Base-by-base conservation (phyloP, 1,140 invertebrate genomes). In the Dinoponera quadriceps region DNA sequence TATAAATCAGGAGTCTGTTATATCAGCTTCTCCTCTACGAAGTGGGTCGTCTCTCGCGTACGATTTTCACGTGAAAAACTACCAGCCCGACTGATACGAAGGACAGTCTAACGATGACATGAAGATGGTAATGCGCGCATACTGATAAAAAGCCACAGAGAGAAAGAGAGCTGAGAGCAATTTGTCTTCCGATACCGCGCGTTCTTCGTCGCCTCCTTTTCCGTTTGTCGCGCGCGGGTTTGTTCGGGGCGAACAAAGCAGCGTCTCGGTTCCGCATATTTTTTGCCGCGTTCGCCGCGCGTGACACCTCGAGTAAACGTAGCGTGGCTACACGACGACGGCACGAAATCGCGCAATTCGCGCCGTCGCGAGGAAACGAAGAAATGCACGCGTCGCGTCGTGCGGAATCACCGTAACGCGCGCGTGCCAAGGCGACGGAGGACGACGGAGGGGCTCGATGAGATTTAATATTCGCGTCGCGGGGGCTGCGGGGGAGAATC, bases 401-500 rank as follows among this genome's bases (percentile, higher is more conserved):
- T 18, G 77, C 18, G 13, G 3, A 57, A 48, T 65, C 48, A 27
- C 49, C 59, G 62, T 22, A 22, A 20, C 44, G 2, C 4, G n/a
- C n/a, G 14, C 13, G 38, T 54, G 51, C 25, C 44, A 13, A 59
- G 49, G 27, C 48, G 22, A 0, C 14, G 33, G 16, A 63, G 44
- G 22, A 9, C 7, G 14, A 18, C 9, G 11, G 13, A 16, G 55
- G 14, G 14, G n/a, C n/a, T 66, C 33, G 51, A 59, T 54, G 27
- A 82, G 48, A 62, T 83, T 85, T 78, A 83, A 83, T 85, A 78
- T 83, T 71, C 72, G 66, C 59, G 55, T 83, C 29, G 16, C 16
- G 25, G 18, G 33, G 38, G 7, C 25, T 14, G 60, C 27, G 1
- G 14, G 1, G 14, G 51, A 44, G 49, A 83, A 59, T 73, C 54